phyloP scores from a whole-genome alignment of 2,888 invertebrate species.

The Caenorhabditis angaria region DNA sequence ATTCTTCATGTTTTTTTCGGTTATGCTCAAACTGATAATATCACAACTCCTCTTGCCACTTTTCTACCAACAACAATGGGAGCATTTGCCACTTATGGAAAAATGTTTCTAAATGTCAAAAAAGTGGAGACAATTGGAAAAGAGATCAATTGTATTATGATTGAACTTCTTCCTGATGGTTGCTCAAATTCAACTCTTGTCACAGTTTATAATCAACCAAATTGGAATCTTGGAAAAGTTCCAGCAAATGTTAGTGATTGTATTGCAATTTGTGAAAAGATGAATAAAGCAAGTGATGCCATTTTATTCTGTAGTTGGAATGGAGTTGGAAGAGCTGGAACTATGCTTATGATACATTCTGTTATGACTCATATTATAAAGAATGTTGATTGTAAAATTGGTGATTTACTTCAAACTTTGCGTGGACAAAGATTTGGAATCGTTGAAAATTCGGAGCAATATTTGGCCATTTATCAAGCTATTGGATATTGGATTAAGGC shows the following conservation, averaged over 20 bases:
- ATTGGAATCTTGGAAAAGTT: constrained; percentile 17
- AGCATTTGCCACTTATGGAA: constrained; percentile 30
- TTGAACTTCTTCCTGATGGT: constrained; percentile 43
- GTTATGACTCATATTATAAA: constrained; percentile 20
- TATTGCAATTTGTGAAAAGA: constrained; percentile 15
- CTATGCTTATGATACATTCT: constrained; percentile 15
- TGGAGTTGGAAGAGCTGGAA: constrained; percentile 20
- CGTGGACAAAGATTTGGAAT: constrained; percentile 21
- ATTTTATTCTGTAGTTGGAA: constrained; percentile 16
- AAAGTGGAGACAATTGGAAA: constrained; percentile 22
- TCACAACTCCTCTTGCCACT: not conserved
- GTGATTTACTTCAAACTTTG: constrained; percentile 17
- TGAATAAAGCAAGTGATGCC: constrained; percentile 19
- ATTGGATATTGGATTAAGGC: not conserved
- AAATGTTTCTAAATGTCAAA: constrained; percentile 46
- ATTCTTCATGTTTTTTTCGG: not conserved
- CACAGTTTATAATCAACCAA: constrained; percentile 12
- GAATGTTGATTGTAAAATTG: constrained; percentile 12
- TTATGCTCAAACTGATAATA: not conserved
- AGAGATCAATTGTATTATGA: constrained; percentile 11
- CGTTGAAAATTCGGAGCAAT: constrained; percentile 23
- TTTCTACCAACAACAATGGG: constrained; percentile 20
- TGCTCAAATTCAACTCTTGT: constrained; percentile 30
- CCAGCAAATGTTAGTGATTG: constrained; percentile 9
- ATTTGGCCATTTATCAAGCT: not conserved